phyloP scores from a whole-genome alignment of 2,888 invertebrate species.

The Sthenelais limicola region DNA sequence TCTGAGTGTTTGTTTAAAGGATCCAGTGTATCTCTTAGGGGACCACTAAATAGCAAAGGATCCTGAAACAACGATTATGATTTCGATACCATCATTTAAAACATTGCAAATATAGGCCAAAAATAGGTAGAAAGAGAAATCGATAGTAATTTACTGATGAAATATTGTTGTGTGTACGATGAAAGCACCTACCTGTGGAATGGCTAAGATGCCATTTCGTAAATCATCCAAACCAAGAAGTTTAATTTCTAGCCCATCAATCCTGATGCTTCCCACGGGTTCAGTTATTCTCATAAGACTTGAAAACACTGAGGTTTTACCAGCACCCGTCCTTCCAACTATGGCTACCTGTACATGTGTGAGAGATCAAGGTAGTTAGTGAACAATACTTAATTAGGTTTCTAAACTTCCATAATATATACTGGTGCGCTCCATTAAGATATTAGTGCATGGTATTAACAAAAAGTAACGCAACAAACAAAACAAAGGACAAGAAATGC shows the following conservation, averaged over 20 bases:
- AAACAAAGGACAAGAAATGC: too few species aligned
- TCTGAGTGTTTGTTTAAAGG: slow-evolving; percentile 33
- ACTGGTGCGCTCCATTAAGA: too few species aligned
- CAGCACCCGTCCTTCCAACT: slow-evolving; percentile 73
- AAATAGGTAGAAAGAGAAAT: neutral
- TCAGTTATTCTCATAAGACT: slow-evolving; percentile 86
- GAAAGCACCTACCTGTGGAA: slow-evolving; percentile 68
- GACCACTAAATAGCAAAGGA: slow-evolving; percentile 40
- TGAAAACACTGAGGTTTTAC: slow-evolving; percentile 80
- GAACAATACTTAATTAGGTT: too few species aligned
- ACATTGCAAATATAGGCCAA: neutral
- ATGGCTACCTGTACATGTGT: slow-evolving; percentile 78
- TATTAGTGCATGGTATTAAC: too few species aligned
- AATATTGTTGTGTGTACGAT: neutral
- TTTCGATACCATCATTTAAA: neutral
- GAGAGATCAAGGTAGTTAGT: too few species aligned
- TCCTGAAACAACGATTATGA: slow-evolving; percentile 20
- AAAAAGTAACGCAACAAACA: too few species aligned
- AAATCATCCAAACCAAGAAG: slow-evolving; percentile 83
- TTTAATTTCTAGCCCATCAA: slow-evolving; percentile 79
- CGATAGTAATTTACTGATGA: neutral
- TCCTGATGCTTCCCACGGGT: slow-evolving; percentile 83
- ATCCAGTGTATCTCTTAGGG: slow-evolving; percentile 40
- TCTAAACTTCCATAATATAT: too few species aligned
- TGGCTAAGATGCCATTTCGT: slow-evolving; percentile 87